Evolutionary conservation across 2,888 invertebrate genomes (phyloP).

Genomic region (Perizoma affinitatum): DNA sequence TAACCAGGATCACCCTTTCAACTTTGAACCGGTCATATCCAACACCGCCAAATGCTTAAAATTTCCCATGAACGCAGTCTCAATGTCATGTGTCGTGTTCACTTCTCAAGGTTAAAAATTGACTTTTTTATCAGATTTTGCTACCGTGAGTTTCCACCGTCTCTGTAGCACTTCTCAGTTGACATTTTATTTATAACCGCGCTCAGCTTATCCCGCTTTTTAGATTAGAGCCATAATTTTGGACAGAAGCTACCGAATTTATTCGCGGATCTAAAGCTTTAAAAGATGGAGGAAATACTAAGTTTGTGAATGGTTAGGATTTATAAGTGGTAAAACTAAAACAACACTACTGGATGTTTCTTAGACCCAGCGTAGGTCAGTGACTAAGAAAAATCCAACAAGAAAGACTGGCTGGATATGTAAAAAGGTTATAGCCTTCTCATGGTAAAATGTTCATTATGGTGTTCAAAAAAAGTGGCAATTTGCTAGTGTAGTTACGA

Average conservation of each 20-base stretch:
- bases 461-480: too few species aligned
- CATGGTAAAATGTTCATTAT: too few species aligned
- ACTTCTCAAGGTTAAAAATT: neutral
- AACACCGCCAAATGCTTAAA: neutral
- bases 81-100: neutral
- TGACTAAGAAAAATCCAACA: too few species aligned
- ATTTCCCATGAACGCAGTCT: too few species aligned
- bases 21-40: neutral
- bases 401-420: too few species aligned
- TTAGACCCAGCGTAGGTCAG: too few species aligned
- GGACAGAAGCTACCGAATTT: constrained; percentile 31
- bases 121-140: neutral
- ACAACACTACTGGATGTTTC: neutral
- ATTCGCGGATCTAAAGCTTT: constrained; percentile 25
- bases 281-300: constrained; percentile 11
- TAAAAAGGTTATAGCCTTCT: too few species aligned
- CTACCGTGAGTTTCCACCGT: neutral
- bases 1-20: neutral
- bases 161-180: constrained; percentile 40
- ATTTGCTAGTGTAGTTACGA: too few species aligned
- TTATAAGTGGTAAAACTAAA: constrained; percentile 1
- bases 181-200: constrained; percentile 67
- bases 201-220: constrained; percentile 61
- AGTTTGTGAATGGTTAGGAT: constrained; percentile 17
- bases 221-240: constrained; percentile 65